Percentiles rank a stretch among this genome's conserved stretches.
Evolutionary conservation across 2,888 invertebrate species (phyloP).

Genomic region (Aspidapion aeneum): DNA sequence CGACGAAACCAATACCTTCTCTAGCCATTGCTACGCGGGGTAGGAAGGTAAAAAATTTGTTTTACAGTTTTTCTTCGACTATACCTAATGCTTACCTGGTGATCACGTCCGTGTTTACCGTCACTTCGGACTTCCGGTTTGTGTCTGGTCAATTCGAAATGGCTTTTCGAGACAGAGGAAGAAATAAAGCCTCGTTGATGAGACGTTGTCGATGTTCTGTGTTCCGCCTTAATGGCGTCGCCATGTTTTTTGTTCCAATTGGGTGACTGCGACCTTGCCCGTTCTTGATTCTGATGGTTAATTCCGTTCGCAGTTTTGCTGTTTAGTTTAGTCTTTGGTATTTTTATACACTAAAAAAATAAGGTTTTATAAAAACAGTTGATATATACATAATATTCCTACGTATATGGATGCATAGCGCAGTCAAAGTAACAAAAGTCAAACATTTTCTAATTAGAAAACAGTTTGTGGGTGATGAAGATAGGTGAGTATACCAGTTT

Average conservation of each 20-base stretch:
- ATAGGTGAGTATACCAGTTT: too few relatives aligned
- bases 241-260: slow-evolving; percentile 40
- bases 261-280: slow-evolving; percentile 46
- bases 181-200: neutral
- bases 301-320: too few relatives aligned
- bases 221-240: slow-evolving; percentile 33
- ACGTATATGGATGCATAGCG: too few relatives aligned
- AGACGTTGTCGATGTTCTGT: slow-evolving; percentile 21
- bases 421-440: too few relatives aligned
- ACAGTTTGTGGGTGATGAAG: too few relatives aligned
- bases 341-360: slow-evolving; percentile 42
- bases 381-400: too few relatives aligned
- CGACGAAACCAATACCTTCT: too few relatives aligned
- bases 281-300: slow-evolving; percentile 35
- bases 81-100: slow-evolving; percentile 40
- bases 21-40: too few relatives aligned
- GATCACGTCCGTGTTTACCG: slow-evolving; percentile 35
- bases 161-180: slow-evolving; percentile 39
- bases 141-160: slow-evolving; percentile 43
- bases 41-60: too few relatives aligned
- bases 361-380: too few relatives aligned
- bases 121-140: slow-evolving; percentile 41
- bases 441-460: too few relatives aligned
- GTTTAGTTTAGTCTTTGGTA: slow-evolving; percentile 44
- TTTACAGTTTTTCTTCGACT: too few relatives aligned